Evolutionary conservation across 2,113 vertebrate genomes (phyloP).

Genomic region (Podarcis muralis): DNA sequence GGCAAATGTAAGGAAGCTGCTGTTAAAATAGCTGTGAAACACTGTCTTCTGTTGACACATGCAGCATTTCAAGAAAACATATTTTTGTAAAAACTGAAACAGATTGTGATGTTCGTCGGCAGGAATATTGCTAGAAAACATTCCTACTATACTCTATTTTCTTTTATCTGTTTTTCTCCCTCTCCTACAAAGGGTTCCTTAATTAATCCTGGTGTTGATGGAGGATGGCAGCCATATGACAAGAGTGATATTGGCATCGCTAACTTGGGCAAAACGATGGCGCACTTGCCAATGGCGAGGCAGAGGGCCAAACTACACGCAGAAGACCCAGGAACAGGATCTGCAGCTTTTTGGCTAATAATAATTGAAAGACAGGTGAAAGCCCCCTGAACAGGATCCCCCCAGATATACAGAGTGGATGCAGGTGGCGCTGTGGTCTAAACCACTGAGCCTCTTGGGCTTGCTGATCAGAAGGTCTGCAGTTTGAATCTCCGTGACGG

Average conservation of each 20-base stretch:
- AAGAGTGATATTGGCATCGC: conserved; percentile 17
- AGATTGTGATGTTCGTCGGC: conserved; percentile 63
- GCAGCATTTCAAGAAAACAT: conserved; percentile 67
- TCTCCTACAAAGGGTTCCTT: conserved; percentile 36
- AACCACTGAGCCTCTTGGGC: too few relatives aligned
- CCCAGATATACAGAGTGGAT: too few relatives aligned
- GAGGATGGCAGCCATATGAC: conserved; percentile 3
- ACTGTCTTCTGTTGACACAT: conserved; percentile 63
- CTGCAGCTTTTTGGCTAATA: not conserved
- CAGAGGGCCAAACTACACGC: not conserved
- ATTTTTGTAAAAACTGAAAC: conserved; percentile 67
- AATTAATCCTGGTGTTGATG: conserved; percentile 42
- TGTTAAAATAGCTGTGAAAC: conserved; percentile 60
- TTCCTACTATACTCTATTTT: conserved; percentile 48
- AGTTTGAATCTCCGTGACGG: too few relatives aligned
- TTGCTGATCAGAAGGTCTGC: too few relatives aligned
- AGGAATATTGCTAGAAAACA: conserved; percentile 61
- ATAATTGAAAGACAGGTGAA: not conserved
- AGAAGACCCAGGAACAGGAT: not conserved
- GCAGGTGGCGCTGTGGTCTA: too few relatives aligned
- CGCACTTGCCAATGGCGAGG: not conserved
- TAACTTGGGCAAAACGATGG: not conserved
- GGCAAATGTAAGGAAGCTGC: conserved; percentile 51
- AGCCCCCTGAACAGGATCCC: not conserved
- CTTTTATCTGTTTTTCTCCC: conserved; percentile 46